Base-by-base conservation (phyloP, 2,113 vertebrate genomes). In the Macquaria australasica region DNA sequence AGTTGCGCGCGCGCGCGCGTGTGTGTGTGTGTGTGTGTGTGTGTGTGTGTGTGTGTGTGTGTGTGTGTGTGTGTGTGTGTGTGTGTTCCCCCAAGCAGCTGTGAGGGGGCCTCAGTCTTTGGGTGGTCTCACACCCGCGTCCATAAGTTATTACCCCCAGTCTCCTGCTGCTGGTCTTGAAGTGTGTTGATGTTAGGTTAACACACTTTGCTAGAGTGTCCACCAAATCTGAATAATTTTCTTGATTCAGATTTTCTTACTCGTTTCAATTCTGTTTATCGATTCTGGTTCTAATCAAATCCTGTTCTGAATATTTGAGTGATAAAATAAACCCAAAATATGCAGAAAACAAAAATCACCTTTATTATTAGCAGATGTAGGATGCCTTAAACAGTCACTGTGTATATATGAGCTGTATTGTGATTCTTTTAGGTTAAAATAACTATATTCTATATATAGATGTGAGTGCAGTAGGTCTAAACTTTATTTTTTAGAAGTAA, bases 91-190 rank as follows among this genome's bases (percentile, higher is more conserved):
- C 34, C 34, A 34, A 84, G 84, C 93, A 93, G 92, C 93, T 93
- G 94, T 48, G 80, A 86, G 73, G 79, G 41, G 85, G 75, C 71
- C 87, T 60, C 60, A 21, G 7, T 83, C 67, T 86, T 39, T 94
- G 95, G 94, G 95, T 94, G 94, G 93, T 94, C 94, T 73, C 68
- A 88, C 81, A 89, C 89, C 43, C 67, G 66, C 67, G 48, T 87
- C 71, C 71, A 89, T 90, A 91, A 92, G 89, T 87, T 80, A 88
- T 72, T 73, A 83, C 56, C 85, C 34, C 77, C 60, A 59, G 86
- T 87, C 69, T 60, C 70, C 81, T 78, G 53, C 82, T 51, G 80
- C 50, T 66, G 88, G 81, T 84, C 75, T 85, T 86, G 71, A 87
- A 83, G 90, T 83, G 80, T 74, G 72, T 50, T 69, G 66, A 60